Evolutionary conservation across 2,113 vertebrate genomes (phyloP).

Genomic region (Neolamprologus cancellatus): DNA sequence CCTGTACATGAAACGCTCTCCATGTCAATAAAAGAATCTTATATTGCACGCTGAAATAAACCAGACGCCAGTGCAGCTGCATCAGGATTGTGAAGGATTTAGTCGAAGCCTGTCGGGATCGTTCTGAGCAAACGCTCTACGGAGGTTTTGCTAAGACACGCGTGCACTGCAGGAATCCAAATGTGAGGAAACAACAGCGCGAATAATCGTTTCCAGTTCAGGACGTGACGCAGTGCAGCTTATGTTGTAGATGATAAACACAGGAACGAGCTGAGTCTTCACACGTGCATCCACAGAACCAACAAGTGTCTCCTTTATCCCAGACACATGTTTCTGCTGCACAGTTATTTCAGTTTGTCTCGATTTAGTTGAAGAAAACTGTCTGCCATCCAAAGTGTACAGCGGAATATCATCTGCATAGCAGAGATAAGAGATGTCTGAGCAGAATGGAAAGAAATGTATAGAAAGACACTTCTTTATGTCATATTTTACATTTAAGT

Average conservation of each 20-base stretch:
- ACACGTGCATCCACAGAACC: neutral
- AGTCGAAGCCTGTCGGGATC: neutral
- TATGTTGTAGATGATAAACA: neutral
- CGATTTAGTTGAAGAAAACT: accelerated
- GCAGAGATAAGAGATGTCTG: neutral
- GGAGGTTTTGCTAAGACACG: neutral
- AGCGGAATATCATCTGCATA: neutral
- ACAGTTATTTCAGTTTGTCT: neutral
- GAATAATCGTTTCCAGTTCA: neutral
- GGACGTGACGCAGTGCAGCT: neutral
- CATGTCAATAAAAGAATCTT: neutral
- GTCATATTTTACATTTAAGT: neutral
- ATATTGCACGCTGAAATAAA: neutral
- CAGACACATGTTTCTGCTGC: neutral
- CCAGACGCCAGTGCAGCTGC: neutral
- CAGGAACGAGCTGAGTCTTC: neutral
- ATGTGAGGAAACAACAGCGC: neutral
- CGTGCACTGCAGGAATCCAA: neutral
- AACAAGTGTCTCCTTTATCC: neutral
- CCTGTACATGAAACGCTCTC: accelerated
- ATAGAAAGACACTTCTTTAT: neutral
- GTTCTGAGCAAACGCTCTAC: accelerated
- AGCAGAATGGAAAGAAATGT: neutral
- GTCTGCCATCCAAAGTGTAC: neutral
- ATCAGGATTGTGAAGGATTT: accelerated